Conservation (phyloP, 1,140 invertebrate species). For the Phthorimaea operculella region DNA sequence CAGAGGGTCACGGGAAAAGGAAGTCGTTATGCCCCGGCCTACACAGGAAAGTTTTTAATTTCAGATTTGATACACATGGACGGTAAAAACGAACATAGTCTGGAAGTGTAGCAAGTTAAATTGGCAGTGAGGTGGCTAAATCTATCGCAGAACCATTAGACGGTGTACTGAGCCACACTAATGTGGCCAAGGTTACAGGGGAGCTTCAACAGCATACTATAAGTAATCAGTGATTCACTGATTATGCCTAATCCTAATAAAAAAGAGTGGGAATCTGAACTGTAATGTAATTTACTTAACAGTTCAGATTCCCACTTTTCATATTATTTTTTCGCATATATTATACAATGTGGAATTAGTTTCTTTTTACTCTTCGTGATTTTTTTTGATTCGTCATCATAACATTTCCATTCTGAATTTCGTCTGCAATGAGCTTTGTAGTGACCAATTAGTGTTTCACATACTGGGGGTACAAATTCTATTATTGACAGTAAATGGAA, state of each 20-base stretch:
- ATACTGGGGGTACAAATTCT: not conserved
- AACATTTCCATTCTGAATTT: constrained; percentile 4
- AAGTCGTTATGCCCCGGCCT: not conserved
- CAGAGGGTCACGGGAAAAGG: no score
- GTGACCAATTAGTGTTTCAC: not conserved
- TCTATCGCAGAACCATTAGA: no score
- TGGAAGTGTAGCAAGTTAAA: no score
- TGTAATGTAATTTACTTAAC: no score
- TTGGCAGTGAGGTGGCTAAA: no score
- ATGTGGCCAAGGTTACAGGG: no score
- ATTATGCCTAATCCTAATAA: no score
- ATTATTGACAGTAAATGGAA: constrained; percentile 5
- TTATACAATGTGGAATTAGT: constrained; percentile 5
- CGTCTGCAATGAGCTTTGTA: constrained; percentile 3
- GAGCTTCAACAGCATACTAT: no score
- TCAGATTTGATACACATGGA: not conserved
- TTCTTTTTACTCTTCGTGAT: not conserved
- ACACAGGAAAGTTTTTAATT: constrained; percentile 1
- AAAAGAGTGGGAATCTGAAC: no score
- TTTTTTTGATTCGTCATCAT: constrained; percentile 1
- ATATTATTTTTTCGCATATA: constrained; percentile 7
- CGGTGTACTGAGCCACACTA: no score
- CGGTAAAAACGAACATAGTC: not conserved
- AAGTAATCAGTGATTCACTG: no score
- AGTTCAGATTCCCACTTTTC: no score